Percentiles rank a stretch among this genome's conserved stretches.
Evolutionary conservation across 2,888 invertebrate genomes (phyloP).

Genomic region (Ichneumon xanthorius): DNA sequence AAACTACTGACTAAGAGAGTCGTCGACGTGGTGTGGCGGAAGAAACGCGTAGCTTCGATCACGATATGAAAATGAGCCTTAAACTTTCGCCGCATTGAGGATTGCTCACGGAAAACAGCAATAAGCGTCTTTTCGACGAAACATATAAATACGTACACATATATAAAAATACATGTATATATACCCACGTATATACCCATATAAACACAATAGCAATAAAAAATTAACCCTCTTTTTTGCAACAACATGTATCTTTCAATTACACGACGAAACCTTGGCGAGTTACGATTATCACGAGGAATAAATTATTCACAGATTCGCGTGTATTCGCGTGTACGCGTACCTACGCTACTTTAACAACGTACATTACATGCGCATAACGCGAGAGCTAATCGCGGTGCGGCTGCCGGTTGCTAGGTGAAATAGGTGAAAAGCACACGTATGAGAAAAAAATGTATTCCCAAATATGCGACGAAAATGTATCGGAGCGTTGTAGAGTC

Average conservation of each 20-base stretch:
- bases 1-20: slow-evolving; percentile 2
- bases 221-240: slow-evolving; percentile 21
- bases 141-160: not conserved
- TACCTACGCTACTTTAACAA: slow-evolving; percentile 22
- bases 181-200: too few relatives aligned
- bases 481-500: not conserved
- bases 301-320: slow-evolving; percentile 31
- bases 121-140: not conserved
- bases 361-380: slow-evolving; percentile 31
- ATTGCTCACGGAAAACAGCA: not conserved
- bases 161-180: not conserved
- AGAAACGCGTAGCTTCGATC: slow-evolving; percentile 8
- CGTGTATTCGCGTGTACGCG: slow-evolving; percentile 27
- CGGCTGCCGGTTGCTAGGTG: slow-evolving; percentile 63
- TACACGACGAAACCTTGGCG: not conserved
- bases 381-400: slow-evolving; percentile 1
- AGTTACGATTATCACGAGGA: not conserved
- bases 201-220: not conserved
- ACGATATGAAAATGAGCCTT: slow-evolving; percentile 5
- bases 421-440: slow-evolving; percentile 35
- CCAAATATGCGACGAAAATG: not conserved
- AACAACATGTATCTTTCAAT: not conserved
- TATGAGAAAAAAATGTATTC: not conserved
- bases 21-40: not conserved
- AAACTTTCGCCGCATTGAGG: slow-evolving; percentile 8